A percentile compares a stretch with the other conserved stretches of the same genome.
These are phyloP conservation scores for Penaeus japonicus DNA, from an alignment of 1,140 invertebrate species.

Conservation along the genomic window DNA sequence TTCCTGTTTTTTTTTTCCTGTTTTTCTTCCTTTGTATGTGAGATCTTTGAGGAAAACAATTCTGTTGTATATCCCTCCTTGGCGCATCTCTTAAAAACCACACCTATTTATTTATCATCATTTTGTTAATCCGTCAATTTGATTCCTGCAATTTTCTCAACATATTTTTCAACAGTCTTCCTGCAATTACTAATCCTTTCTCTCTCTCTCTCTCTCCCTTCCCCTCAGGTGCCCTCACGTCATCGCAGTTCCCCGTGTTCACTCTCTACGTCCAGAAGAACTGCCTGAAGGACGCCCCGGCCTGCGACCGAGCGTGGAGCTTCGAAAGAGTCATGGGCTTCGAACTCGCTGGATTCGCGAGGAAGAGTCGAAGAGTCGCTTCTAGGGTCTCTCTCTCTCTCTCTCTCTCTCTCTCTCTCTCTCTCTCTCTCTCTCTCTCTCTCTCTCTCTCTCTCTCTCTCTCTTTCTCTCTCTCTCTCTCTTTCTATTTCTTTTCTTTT, in stretches of 20 bases:
- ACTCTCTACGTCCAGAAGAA: constrained; percentile 69
- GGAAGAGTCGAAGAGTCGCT: constrained; percentile 61
- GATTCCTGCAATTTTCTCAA: background rate
- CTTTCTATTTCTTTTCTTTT: too few species aligned
- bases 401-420: background rate
- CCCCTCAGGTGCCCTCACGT: constrained; percentile 63
- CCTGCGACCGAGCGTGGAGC: constrained; percentile 64
- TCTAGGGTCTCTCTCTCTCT: constrained; percentile 55
- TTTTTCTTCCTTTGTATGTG: too few species aligned
- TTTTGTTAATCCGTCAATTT: too few species aligned
- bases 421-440: background rate
- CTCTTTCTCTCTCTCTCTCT: too few species aligned
- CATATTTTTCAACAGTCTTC: background rate
- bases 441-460: background rate
- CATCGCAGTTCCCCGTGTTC: constrained; percentile 69
- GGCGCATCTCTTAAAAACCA: too few species aligned
- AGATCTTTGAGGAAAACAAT: too few species aligned
- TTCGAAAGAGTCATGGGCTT: constrained; percentile 66
- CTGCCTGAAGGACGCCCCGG: constrained; percentile 62
- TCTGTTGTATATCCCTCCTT: too few species aligned
- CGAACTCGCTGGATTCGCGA: constrained; percentile 60
- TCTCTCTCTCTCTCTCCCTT: background rate
- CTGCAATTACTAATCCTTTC: background rate
- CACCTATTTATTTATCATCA: too few species aligned
- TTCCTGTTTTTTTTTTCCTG: too few species aligned